A percentile compares a stretch with the other conserved stretches of the same genome.
phyloP scores from a whole-genome alignment of 2,797 vertebrate genomes.

The Oophaga sylvatica region DNA sequence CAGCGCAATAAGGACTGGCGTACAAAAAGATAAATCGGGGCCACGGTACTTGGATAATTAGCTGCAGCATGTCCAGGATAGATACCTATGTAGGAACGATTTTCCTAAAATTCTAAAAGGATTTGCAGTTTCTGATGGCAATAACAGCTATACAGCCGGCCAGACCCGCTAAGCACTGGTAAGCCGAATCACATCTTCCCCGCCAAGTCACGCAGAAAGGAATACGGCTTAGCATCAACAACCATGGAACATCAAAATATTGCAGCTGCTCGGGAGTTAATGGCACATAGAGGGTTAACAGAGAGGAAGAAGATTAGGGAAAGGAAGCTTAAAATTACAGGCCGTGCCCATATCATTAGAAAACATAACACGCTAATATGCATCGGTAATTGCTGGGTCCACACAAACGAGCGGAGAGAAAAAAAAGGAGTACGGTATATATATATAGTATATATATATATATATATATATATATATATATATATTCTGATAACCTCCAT shows the following conservation, averaged over 20 bases:
- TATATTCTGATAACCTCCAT: too few species aligned
- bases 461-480: too few species aligned
- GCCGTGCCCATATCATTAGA: constrained; percentile 20
- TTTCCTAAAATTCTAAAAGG: background rate
- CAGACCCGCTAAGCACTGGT: constrained; percentile 22
- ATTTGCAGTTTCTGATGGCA: constrained; percentile 10
- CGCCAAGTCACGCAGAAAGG: constrained; percentile 32
- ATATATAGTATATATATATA: too few species aligned
- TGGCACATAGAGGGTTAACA: constrained; percentile 31
- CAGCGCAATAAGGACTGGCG: too few species aligned
- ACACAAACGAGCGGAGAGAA: background rate
- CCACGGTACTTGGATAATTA: background rate
- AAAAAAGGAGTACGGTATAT: background rate
- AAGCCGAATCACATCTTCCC: constrained; percentile 4
- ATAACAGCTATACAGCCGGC: background rate
- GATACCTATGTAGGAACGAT: background rate
- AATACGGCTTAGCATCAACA: constrained; percentile 21
- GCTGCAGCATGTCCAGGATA: background rate
- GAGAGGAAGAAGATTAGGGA: constrained; percentile 36
- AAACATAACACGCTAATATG: constrained; percentile 41
- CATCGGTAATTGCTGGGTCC: constrained; percentile 15
- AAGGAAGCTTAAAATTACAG: constrained; percentile 51
- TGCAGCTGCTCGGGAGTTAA: constrained; percentile 6
- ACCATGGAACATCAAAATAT: constrained; percentile 12
- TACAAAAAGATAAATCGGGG: too few species aligned